A percentile compares a stretch with the other conserved stretches of the same genome.
Evolutionary conservation across 2,113 vertebrate genomes (phyloP).

Genomic region (Pteropus alecto): DNA sequence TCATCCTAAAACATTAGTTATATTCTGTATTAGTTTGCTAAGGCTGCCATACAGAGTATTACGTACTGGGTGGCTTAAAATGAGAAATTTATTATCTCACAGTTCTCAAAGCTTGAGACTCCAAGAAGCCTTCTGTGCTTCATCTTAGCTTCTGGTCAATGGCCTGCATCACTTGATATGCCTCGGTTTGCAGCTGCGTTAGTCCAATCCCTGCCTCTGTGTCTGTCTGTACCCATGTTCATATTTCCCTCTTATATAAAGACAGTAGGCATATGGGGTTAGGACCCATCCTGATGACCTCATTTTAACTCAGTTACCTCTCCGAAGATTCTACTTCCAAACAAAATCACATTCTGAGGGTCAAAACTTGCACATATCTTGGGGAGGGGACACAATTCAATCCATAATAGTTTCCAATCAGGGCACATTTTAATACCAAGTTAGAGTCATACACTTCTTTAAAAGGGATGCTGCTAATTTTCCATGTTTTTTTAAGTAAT

Average conservation of each 20-base stretch:
- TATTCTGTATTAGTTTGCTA: background rate
- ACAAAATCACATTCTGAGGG: background rate
- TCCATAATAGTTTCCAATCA: background rate
- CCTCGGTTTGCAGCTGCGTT: background rate
- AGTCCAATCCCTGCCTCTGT: background rate
- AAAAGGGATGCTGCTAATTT: background rate
- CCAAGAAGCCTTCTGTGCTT: background rate
- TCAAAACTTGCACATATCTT: background rate
- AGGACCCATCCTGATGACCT: too few species aligned
- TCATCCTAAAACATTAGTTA: background rate
- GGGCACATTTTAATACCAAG: background rate
- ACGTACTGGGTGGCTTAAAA: background rate
- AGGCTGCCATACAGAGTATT: background rate
- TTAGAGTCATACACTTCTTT: background rate
- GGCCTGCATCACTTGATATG: rapidly evolving
- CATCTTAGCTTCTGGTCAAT: background rate
- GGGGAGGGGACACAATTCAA: background rate
- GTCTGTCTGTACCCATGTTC: background rate
- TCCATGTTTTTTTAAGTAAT: background rate
- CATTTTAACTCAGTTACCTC: background rate
- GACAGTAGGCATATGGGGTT: background rate
- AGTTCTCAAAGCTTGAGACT: background rate
- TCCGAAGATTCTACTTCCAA: background rate
- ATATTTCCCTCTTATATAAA: background rate
- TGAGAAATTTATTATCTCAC: background rate